Percentiles rank a stretch among this genome's conserved stretches.
phyloP scores from a whole-genome alignment of 1,140 invertebrate species.

The Ips nitidus region DNA sequence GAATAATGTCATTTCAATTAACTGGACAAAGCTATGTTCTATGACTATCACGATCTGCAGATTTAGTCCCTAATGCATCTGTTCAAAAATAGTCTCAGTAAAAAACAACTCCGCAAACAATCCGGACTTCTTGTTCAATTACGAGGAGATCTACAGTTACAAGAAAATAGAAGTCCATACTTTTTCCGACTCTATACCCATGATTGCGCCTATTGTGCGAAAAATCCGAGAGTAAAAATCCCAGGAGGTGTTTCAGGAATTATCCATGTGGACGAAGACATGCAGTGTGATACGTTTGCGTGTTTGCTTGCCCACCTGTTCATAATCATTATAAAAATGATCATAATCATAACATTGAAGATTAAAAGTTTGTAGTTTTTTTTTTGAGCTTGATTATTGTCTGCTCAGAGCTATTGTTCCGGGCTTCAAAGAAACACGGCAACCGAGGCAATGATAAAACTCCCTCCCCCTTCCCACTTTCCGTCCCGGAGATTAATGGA shows the following conservation, averaged over 20 bases:
- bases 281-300: not conserved
- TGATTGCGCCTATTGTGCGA: slow-evolving; percentile 32
- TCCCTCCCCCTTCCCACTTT: slow-evolving; percentile 27
- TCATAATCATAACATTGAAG: not conserved
- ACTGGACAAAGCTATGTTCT: no score
- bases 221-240: slow-evolving; percentile 21
- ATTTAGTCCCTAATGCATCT: no score
- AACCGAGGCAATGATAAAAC: slow-evolving; percentile 8
- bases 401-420: not conserved
- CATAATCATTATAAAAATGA: no score
- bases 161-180: slow-evolving; percentile 23
- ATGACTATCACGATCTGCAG: no score
- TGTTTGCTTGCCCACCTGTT: no score
- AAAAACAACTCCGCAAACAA: no score
- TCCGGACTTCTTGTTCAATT: no score
- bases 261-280: slow-evolving; percentile 2
- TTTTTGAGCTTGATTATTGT: slow-evolving; percentile 4
- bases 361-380: not conserved
- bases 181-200: slow-evolving; percentile 28
- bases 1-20: no score
- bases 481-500: slow-evolving; percentile 33
- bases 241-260: slow-evolving; percentile 19
- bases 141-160: not conserved
- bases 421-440: slow-evolving; percentile 1
- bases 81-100: no score